Evolutionary conservation across 2,113 vertebrate species (phyloP).

Genomic region (Megatriorchis doriae): DNA sequence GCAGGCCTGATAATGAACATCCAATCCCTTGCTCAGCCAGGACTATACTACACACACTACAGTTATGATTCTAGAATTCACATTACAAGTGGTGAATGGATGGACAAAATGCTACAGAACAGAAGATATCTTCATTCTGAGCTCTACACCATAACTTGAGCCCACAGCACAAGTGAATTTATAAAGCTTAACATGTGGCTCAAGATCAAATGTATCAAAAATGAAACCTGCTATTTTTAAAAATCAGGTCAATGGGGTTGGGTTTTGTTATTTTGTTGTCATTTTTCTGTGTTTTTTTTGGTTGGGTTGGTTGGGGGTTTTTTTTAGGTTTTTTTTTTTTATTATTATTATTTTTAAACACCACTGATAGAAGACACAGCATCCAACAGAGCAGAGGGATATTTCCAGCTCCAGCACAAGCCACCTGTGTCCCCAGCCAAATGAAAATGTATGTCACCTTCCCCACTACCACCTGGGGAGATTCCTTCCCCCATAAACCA

Average conservation of each 20-base stretch:
- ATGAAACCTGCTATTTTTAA: neutral
- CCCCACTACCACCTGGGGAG: neutral
- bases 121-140: neutral
- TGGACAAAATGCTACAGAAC: neutral
- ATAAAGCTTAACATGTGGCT: neutral
- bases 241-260: neutral
- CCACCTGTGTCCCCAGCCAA: neutral
- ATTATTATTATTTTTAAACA: neutral
- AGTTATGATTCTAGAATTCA: neutral
- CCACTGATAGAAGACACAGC: neutral
- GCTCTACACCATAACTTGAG: neutral
- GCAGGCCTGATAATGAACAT: neutral
- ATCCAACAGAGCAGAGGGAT: neutral
- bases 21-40: neutral
- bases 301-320: neutral
- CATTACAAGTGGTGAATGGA: accelerated
- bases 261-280: too few species aligned
- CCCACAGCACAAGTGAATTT: neutral
- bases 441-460: neutral
- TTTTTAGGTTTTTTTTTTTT: too few species aligned
- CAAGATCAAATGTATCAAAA: neutral
- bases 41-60: neutral
- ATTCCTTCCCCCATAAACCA: neutral
- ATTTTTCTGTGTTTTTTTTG: too few species aligned
- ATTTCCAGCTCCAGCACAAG: neutral